Conservation (phyloP, 2,797 vertebrate species). For the Eulemur rubriventer region DNA sequence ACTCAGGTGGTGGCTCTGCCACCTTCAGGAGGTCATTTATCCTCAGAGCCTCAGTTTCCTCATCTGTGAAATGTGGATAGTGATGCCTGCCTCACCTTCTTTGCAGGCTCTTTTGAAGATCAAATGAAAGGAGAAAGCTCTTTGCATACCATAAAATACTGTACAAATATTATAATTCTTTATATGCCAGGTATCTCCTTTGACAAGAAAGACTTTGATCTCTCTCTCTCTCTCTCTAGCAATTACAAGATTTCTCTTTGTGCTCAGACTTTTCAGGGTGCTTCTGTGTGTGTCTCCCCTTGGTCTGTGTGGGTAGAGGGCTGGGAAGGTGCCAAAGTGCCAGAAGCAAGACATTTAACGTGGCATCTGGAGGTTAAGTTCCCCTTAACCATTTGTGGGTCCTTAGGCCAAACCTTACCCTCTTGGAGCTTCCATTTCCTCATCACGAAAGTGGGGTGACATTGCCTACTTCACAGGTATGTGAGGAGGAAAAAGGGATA, state of each 20-base stretch:
- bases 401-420: neutral
- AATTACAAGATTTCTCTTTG: neutral
- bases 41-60: neutral
- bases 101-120: neutral
- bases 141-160: slow-evolving; percentile 18
- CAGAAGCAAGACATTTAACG: neutral
- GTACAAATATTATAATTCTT: neutral
- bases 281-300: neutral
- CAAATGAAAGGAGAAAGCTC: slow-evolving; percentile 4
- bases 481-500: neutral
- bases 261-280: neutral
- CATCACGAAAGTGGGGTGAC: neutral
- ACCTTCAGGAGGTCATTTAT: neutral
- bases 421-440: neutral
- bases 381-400: neutral
- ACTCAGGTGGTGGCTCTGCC: neutral
- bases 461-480: neutral
- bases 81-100: neutral
- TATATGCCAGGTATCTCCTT: neutral
- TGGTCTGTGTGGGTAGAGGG: neutral
- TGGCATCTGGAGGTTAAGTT: too few species aligned
- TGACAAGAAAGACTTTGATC: neutral
- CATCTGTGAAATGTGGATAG: neutral
- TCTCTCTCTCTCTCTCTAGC: too few species aligned
- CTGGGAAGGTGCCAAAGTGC: neutral